phyloP scores from a whole-genome alignment of 2,113 vertebrate genomes.

The Scomber japonicus region DNA sequence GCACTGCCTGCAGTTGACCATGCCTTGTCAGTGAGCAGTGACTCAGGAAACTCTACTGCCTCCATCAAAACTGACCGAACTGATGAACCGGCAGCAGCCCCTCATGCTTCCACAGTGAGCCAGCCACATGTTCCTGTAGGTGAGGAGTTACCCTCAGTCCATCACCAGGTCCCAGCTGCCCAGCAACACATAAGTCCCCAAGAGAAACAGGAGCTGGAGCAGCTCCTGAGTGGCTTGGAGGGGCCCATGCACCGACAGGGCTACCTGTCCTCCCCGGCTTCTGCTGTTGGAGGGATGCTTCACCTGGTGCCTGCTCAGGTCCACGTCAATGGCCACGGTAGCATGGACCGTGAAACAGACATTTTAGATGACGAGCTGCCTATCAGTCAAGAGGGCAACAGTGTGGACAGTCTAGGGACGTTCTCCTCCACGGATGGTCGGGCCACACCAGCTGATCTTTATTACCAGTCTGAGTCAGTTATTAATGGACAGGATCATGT shows the following conservation, averaged over 20 bases:
- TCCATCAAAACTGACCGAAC: slow-evolving; percentile 98
- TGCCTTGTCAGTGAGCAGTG: slow-evolving; percentile 96
- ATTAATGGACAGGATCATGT: slow-evolving; percentile 87
- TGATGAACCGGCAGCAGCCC: slow-evolving; percentile 84
- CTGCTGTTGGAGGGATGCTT: slow-evolving; percentile 79
- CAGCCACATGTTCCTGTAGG: slow-evolving; percentile 65
- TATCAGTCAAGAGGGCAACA: slow-evolving; percentile 92
- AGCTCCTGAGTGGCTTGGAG: slow-evolving; percentile 92
- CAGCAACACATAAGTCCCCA: slow-evolving; percentile 89
- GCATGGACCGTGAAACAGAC: slow-evolving; percentile 93
- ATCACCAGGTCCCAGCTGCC: slow-evolving; percentile 61
- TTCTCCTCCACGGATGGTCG: slow-evolving; percentile 91
- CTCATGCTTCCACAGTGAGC: slow-evolving; percentile 71
- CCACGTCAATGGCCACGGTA: slow-evolving; percentile 91
- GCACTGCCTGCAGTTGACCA: slow-evolving; percentile 88
- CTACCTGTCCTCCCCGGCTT: slow-evolving; percentile 72
- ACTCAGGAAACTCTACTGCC: slow-evolving; percentile 97
- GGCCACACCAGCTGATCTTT: slow-evolving; percentile 86
- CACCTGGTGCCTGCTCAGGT: slow-evolving; percentile 95
- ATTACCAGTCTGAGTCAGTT: slow-evolving; percentile 83
- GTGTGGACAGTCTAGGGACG: slow-evolving; percentile 93
- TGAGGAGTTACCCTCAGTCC: slow-evolving; percentile 33
- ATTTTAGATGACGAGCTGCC: slow-evolving; percentile 97
- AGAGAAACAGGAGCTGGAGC: slow-evolving; percentile 94
- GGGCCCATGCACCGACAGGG: slow-evolving; percentile 88